Evolutionary conservation across 2,113 vertebrate genomes (phyloP), one percentile per base, ranked within the genome.

Genomic region (Ictalurus furcatus): DNA sequence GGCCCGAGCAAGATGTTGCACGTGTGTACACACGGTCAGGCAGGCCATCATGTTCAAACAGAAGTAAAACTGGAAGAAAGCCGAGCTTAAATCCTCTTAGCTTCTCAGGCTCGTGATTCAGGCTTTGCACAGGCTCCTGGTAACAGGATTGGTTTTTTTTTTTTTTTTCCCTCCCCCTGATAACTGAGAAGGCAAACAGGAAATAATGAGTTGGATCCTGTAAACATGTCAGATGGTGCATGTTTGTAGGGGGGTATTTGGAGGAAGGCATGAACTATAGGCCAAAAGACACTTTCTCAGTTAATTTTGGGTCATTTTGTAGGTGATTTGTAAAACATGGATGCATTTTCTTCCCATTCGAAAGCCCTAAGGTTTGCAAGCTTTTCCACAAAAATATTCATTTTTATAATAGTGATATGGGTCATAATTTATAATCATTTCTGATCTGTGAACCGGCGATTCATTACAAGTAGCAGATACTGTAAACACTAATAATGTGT

Each of bases 131-230:
- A 73, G 61, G 58, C 44, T 58, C 44, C n/a, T 83, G n/a, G 76
- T 83, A 28, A 73, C 25, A 6, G 61, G 85, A 30, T 80, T 74
- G 61, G 85, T 19, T 80, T 74, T 12, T 44, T n/a, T 48, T 14
- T 69, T 69, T 56, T 1, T 16, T 56, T 4, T 28, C 2, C 5
- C 40, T 1, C 44, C 37, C 19, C 23, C 85, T 74, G 85, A 91
- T 85, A 59, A 71, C 54, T 6, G 48, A 79, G 54, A 2, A 88
- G 25, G 34, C 59, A 88, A 89, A 91, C 69, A 73, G 86, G 84
- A 91, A 90, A 85, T 74, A 21, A 61, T 80, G 78, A 73, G 54
- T 67, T 85, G 34, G 54, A 81, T 19, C 65, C 56, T 88, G 82
- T 89, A 79, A 82, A 86, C 61, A 23, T 65, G 56, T 90, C 83